Evolutionary conservation across 1,140 invertebrate species (phyloP), one percentile per base, ranked within the genome.

Genomic region (Caenorhabditis inopinata): DNA sequence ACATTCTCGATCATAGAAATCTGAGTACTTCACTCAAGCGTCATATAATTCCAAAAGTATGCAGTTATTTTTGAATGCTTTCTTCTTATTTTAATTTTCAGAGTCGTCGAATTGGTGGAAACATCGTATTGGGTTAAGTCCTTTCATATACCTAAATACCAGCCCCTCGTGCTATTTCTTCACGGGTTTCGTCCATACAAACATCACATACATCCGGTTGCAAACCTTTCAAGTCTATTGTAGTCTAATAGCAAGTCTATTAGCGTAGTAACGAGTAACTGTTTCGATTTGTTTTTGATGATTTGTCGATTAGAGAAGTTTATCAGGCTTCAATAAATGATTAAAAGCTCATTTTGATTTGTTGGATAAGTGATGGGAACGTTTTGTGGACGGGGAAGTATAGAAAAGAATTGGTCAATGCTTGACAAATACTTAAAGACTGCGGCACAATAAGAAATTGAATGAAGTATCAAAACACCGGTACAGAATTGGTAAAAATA

Each of bases 31-130:
- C 49, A 21, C 58, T 38, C 9, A 38, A 32, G 21, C 58, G 38
- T 42, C 58, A 68, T 68, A 68, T 38, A 68, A 68, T 35, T 27
- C 58, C 14, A 68, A 68, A 68, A 32, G 58, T 68, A 21, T 18
- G 58, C 38, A 38, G 18, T n/a, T 38, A 38, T 12, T 38, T 16
- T 32, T 68, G 3, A 42, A 18, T 21, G 21, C 0, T 21, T 68
- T 42, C 32, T 68, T 1, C 27, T 68, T 68, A 2, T 6, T 21
- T 68, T 21, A 4, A 38, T 42, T 68, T 68, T 68, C 32, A 68
- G 58, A 68, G 58, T 68, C 58, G 58, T 38, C 58, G 58, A 38
- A 68, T 68, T 27, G 58, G 58, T 38, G 58, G 58, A 6, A 68
- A 68, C 9, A 68, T 68, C 38, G 58, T 68, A n/a, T 38, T 68